Conservation (phyloP, 1,140 invertebrate genomes). For the Helicoverpa zea region DNA sequence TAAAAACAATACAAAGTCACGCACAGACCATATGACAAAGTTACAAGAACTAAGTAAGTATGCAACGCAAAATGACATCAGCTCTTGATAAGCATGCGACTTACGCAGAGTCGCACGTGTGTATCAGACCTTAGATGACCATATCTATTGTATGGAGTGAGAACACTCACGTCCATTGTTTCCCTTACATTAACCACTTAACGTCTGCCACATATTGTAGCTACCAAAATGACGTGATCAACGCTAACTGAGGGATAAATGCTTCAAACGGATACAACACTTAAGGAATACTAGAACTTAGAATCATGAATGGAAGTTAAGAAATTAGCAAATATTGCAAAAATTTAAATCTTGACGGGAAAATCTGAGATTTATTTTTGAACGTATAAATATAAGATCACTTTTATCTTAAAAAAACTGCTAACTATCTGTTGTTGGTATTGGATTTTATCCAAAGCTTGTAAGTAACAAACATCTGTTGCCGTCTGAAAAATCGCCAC, state of each 20-base stretch:
- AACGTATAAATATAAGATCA: too few species aligned
- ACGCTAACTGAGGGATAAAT: conserved; percentile 34
- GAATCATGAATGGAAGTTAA: not conserved
- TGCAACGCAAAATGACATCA: not conserved
- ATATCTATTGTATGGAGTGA: conserved; percentile 10
- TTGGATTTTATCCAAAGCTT: too few species aligned
- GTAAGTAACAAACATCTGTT: not conserved
- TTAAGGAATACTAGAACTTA: not conserved
- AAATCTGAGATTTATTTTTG: not conserved
- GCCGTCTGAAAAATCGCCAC: conserved; percentile 27
- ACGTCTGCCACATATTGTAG: conserved; percentile 36
- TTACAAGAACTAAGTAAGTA: too few species aligned
- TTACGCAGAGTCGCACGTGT: not conserved
- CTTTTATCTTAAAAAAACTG: too few species aligned
- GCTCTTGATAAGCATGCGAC: not conserved
- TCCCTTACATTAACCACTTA: conserved; percentile 67
- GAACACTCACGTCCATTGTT: conserved; percentile 54
- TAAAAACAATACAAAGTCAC: too few species aligned
- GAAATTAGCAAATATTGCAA: not conserved
- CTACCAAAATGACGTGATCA: conserved; percentile 50
- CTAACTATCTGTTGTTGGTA: too few species aligned
- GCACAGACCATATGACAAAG: too few species aligned
- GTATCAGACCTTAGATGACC: not conserved
- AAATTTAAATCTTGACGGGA: not conserved
- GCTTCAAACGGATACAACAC: too few species aligned